Conservation (phyloP, 23 tunicate species). For the Clavelina lepadiformis region DNA sequence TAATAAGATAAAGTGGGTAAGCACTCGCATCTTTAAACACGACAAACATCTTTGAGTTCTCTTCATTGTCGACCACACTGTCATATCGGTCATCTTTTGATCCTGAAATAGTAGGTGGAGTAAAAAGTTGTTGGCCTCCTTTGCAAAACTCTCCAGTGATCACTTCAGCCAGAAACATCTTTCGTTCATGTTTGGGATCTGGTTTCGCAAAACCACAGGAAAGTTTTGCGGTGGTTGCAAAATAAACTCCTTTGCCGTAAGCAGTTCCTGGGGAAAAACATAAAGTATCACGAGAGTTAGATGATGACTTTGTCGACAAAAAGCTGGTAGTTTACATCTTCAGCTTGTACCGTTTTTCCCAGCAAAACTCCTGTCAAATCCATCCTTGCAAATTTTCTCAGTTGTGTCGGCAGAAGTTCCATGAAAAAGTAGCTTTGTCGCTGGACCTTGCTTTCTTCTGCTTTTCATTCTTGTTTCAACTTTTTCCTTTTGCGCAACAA, state of each 20-base stretch:
- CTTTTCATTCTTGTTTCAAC: conserved; percentile 20
- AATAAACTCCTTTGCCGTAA: conserved; percentile 60
- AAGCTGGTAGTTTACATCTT: no score
- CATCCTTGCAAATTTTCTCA: conserved; percentile 34
- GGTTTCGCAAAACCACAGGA: conserved; percentile 17
- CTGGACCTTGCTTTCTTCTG: conserved; percentile 13
- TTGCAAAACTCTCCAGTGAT: conserved; percentile 56
- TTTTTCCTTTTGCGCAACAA: conserved; percentile 20
- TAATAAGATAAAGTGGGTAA: conserved; percentile 47
- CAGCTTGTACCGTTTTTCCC: conserved; percentile 71
- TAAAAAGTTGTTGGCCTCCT: conserved; percentile 16
- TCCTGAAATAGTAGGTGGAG: conserved; percentile 36
- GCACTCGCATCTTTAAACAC: conserved; percentile 64
- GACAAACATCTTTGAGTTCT: conserved; percentile 36
- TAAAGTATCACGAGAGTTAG: no score
- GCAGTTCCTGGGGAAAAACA: conserved; percentile 35
- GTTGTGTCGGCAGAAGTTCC: conserved; percentile 34
- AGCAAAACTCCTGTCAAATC: conserved; percentile 55
- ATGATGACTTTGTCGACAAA: no score
- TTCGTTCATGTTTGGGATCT: background rate
- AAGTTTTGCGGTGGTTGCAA: conserved; percentile 31
- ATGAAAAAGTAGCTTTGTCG: conserved; percentile 41
- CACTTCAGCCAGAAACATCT: conserved; percentile 49
- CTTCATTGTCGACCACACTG: conserved; percentile 39
- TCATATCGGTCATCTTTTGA: conserved; percentile 18